phyloP scores from a whole-genome alignment of 2,113 vertebrate species.

The Oncorhynchus keta region DNA sequence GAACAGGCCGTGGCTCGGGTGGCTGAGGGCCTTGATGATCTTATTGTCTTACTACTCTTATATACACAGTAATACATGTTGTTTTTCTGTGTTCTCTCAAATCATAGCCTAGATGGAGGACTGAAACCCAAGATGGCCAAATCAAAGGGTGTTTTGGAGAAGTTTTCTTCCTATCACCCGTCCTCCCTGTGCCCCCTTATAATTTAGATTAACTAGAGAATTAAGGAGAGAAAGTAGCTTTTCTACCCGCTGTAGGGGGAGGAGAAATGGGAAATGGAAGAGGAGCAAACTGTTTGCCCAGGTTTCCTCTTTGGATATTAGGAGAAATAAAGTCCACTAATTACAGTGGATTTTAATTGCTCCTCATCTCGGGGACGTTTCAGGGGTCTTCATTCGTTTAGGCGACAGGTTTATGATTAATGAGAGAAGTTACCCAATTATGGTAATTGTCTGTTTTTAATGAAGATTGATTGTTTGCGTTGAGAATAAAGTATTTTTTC shows the following conservation, averaged over 20 bases:
- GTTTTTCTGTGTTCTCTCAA: too few relatives aligned
- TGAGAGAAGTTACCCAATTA: constrained; percentile 45
- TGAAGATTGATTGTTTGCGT: constrained; percentile 47
- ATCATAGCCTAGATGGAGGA: too few relatives aligned
- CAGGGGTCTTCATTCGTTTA: constrained; percentile 33
- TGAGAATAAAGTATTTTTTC: constrained; percentile 2
- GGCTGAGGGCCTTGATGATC: too few relatives aligned
- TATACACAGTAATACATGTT: too few relatives aligned
- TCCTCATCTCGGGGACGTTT: constrained; percentile 38
- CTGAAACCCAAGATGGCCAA: too few relatives aligned
- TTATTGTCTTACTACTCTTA: too few relatives aligned
- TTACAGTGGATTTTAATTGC: constrained; percentile 49
- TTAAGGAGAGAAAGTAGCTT: neutral
- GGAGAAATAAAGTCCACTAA: constrained; percentile 44
- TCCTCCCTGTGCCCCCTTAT: neutral
- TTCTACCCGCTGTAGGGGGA: neutral
- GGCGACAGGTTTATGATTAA: constrained; percentile 50
- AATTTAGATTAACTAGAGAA: neutral
- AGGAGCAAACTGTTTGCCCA: neutral
- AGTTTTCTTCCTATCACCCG: too few relatives aligned
- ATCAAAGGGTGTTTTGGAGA: too few relatives aligned
- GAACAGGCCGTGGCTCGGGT: too few relatives aligned
- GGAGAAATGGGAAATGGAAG: neutral
- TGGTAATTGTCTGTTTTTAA: constrained; percentile 48
- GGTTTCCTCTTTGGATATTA: constrained; percentile 32